phyloP scores from a whole-genome alignment of 2,113 vertebrate genomes.

The Loxodonta africana region DNA sequence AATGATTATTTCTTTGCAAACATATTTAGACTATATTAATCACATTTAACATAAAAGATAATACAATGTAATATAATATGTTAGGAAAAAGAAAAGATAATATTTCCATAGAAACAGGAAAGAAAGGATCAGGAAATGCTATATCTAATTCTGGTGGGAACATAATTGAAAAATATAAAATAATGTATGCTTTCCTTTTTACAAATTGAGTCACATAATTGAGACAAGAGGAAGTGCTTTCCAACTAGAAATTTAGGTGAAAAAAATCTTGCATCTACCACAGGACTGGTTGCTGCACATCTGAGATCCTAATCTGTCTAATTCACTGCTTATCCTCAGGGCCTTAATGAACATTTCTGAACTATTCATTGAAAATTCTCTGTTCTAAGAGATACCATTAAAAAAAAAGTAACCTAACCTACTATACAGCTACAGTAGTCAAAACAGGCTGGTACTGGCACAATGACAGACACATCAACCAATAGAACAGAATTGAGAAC shows the following conservation, averaged over 20 bases:
- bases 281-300: neutral
- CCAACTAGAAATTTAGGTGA: neutral
- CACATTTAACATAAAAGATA: neutral
- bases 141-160: neutral
- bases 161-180: neutral
- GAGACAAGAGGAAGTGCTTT: neutral
- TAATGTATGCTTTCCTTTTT: neutral
- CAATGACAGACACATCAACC: too few species aligned
- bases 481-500: too few species aligned
- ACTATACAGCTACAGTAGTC: too few species aligned
- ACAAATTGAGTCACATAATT: neutral
- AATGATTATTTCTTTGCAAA: neutral
- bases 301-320: too few species aligned
- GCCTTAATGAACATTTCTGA: neutral
- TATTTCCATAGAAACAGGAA: neutral
- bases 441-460: too few species aligned
- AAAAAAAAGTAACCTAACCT: neutral
- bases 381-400: neutral
- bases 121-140: neutral
- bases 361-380: neutral
- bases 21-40: neutral
- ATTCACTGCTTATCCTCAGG: accelerated
- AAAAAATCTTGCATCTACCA: neutral
- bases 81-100: neutral
- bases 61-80: neutral